phyloP scores from a whole-genome alignment of 35 echinoderm and acorn worm genomes.

The Diadema setosum region DNA sequence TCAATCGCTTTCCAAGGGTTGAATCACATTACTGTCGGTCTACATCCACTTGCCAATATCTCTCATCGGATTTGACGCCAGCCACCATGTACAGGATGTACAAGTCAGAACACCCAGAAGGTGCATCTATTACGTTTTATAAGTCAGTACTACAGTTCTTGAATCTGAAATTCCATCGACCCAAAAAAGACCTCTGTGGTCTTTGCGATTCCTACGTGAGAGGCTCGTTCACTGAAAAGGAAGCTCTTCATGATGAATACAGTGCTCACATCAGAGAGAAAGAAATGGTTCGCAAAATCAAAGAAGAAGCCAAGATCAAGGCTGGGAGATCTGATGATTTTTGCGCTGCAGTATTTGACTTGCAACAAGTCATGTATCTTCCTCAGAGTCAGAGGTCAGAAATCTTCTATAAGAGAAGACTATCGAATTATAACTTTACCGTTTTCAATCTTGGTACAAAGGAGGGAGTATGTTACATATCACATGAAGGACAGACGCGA shows the following conservation, averaged over 20 bases:
- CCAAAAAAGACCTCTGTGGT: conserved; percentile 69
- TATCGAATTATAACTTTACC: conserved; percentile 64
- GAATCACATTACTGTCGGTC: conserved; percentile 38
- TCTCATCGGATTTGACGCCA: conserved; percentile 20
- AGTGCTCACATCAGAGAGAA: conserved; percentile 41
- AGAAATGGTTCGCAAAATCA: conserved; percentile 14
- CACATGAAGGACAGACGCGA: conserved; percentile 35
- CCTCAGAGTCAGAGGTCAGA: conserved; percentile 35
- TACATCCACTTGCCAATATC: not conserved
- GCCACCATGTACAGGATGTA: conserved; percentile 28
- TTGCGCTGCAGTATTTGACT: conserved; percentile 24
- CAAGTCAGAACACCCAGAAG: not conserved
- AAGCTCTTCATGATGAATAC: not conserved
- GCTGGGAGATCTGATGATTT: not conserved
- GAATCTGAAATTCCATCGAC: conserved; percentile 56
- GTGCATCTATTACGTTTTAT: not conserved
- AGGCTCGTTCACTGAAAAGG: not conserved
- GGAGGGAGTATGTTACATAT: conserved; percentile 41
- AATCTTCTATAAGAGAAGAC: conserved; percentile 55
- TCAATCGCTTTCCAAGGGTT: conserved; percentile 15
- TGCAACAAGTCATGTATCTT: conserved; percentile 66
- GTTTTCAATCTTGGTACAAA: conserved; percentile 41
- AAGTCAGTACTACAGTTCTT: not conserved
- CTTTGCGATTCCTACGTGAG: conserved; percentile 26
- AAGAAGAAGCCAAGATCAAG: conserved; percentile 13